Evolutionary conservation across 2,888 invertebrate species (phyloP).

Genomic region (Stenodera caucasica): DNA sequence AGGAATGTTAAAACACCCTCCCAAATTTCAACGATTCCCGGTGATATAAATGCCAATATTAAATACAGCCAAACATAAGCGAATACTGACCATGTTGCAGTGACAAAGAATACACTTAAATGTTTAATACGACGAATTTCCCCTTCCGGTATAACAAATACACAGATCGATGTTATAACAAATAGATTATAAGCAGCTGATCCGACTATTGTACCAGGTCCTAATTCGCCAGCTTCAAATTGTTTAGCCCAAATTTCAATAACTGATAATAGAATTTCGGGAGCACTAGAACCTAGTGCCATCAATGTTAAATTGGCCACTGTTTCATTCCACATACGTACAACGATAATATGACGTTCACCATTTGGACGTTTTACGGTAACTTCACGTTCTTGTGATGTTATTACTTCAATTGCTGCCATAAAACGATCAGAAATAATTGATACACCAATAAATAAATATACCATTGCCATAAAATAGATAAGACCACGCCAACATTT

Average conservation of each 20-base stretch:
- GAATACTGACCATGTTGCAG: slow-evolving; percentile 96
- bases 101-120: slow-evolving; percentile 95
- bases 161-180: slow-evolving; percentile 95
- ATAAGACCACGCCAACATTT: slow-evolving; percentile 83
- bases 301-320: slow-evolving; percentile 98
- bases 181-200: slow-evolving; percentile 98
- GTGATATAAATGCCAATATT: slow-evolving; percentile 86
- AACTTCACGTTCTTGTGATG: slow-evolving; percentile 95
- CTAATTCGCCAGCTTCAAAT: slow-evolving; percentile 95
- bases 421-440: slow-evolving; percentile 99
- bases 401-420: slow-evolving; percentile 97
- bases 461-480: slow-evolving; percentile 87
- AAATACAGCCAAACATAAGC: slow-evolving; percentile 99
- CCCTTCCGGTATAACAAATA: slow-evolving; percentile 86
- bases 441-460: slow-evolving; percentile 98
- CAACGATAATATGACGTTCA: slow-evolving; percentile 84
- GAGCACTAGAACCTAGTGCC: slow-evolving; percentile 98
- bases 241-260: slow-evolving; percentile 97
- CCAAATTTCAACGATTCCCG: slow-evolving; percentile 93
- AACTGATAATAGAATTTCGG: slow-evolving; percentile 95
- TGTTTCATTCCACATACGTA: slow-evolving; percentile 99
- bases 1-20: slow-evolving; percentile 93
- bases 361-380: slow-evolving; percentile 87
- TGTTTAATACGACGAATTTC: slow-evolving; percentile 95
- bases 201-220: slow-evolving; percentile 98